Base-by-base conservation (phyloP, 2,113 vertebrate genomes). In the Protomyctophum bolini region DNA sequence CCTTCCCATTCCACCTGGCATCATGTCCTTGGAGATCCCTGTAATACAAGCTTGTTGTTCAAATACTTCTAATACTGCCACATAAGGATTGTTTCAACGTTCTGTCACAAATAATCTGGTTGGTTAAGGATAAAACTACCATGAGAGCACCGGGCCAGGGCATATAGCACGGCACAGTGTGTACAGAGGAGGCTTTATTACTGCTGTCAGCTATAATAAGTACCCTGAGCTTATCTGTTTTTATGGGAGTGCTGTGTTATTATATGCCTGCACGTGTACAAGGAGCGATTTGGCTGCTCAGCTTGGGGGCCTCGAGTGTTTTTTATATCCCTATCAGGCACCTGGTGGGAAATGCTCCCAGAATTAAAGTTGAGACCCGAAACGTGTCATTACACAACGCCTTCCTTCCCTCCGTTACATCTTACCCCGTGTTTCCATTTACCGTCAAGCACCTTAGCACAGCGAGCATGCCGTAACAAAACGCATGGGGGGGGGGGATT, bases 161-260 rank as follows among this genome's bases (percentile, higher is more conserved):
- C 45, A 54, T 68, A 29, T 68, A 29, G 54, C 63, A 70, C 14
- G 33, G 33, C 33, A 41, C 33, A 41, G 33, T 41, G 5, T 6
- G 33, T 61, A 50, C 51, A 64, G 56, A 47, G 21, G 33, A 66
- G 57, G 59, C 61, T 61, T 79, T 72, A 62, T 77, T 61, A 54
- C 54, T 68, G 65, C 66, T 73, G 63, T 76, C 72, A 81, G 73
- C 59, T 75, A 15, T 91, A 90, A 87, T 84, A 80, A 86, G 80
- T 68, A 88, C 66, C 70, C 58, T 89, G 55, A 72, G 72, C 73
- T 86, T 81, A 82, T 82, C 70, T 88, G 58, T 80, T 76, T 88
- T 77, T 85, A 77, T 76, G 74, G 15, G 52, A 52, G 70, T 64
- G 79, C 75, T 74, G 7, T 90, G 79, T 91, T 76, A 91, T 91